phyloP scores from a whole-genome alignment of 2,888 invertebrate species.

The Agrochola lychnidis region DNA sequence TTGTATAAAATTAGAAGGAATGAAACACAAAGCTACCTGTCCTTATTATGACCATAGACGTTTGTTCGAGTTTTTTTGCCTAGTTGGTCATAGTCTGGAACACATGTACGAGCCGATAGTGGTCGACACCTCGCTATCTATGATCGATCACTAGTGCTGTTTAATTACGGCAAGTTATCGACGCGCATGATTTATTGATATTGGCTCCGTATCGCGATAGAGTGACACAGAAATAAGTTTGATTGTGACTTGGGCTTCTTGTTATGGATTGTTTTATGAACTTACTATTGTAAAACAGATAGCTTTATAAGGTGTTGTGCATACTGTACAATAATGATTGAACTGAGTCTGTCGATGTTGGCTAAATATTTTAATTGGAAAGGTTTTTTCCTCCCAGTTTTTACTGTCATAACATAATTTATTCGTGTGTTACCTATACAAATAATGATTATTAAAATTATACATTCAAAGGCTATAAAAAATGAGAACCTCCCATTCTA shows the following conservation, averaged over 20 bases:
- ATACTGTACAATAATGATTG: constrained; percentile 15
- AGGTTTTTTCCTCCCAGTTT: constrained; percentile 23
- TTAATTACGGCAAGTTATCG: constrained; percentile 86
- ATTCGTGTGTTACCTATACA: constrained; percentile 21
- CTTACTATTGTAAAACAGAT: constrained; percentile 50
- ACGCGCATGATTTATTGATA: constrained; percentile 88
- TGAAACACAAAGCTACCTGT: neutral
- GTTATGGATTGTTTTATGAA: constrained; percentile 58
- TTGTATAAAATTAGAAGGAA: neutral
- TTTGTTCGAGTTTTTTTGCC: neutral
- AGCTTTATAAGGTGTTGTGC: constrained; percentile 14
- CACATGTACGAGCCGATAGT: constrained; percentile 64
- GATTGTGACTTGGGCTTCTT: constrained; percentile 60
- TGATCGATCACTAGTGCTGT: constrained; percentile 84
- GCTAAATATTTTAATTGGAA: constrained; percentile 26
- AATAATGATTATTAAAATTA: constrained; percentile 51
- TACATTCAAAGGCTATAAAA: constrained; percentile 39
- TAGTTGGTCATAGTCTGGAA: constrained; percentile 56
- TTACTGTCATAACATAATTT: constrained; percentile 36
- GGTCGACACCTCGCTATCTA: constrained; percentile 69
- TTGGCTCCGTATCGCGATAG: constrained; percentile 80
- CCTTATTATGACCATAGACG: neutral
- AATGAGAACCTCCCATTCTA: constrained; percentile 23
- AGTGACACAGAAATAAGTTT: constrained; percentile 67
- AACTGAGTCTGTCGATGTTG: neutral